These are phyloP conservation scores for Plemyria rubiginata DNA, from an alignment of 2,888 invertebrate genomes.

Conservation along the genomic window DNA sequence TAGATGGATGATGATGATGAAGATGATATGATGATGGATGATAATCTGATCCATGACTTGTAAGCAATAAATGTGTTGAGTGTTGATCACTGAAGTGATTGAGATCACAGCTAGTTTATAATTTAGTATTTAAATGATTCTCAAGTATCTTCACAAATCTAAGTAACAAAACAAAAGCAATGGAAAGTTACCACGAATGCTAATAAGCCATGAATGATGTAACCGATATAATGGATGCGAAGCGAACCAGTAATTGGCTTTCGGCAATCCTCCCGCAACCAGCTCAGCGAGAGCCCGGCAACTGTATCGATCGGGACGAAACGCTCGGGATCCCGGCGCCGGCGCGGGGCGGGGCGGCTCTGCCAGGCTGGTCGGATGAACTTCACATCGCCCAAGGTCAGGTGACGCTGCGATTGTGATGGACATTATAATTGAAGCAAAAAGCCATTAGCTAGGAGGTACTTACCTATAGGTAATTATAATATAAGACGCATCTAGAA, in stretches of 20 bases:
- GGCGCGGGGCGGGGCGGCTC: constrained; percentile 15
- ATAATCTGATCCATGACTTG: too few relatives aligned
- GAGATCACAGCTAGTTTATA: not conserved
- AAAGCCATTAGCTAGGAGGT: not conserved
- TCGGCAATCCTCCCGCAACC: constrained; percentile 21
- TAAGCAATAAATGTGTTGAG: too few relatives aligned
- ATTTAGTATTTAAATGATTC: not conserved
- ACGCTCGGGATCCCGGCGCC: not conserved
- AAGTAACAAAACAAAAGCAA: not conserved
- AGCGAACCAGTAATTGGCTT: constrained; percentile 45
- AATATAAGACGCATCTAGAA: not conserved
- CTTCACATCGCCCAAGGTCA: constrained; percentile 59
- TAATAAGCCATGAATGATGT: constrained; percentile 35
- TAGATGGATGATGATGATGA: too few relatives aligned
- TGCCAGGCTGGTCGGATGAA: constrained; percentile 52
- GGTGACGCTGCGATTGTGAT: constrained; percentile 54
- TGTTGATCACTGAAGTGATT: not conserved
- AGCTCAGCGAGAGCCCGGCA: constrained; percentile 30
- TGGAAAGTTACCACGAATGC: constrained; percentile 22
- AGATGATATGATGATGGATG: too few relatives aligned
- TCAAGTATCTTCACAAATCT: not conserved
- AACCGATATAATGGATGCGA: constrained; percentile 37
- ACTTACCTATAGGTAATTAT: not conserved
- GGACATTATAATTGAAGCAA: constrained; percentile 53
- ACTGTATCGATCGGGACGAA: constrained; percentile 19